phyloP scores from a whole-genome alignment of 1,140 invertebrate genomes.

The Cydia fagiglandana region DNA sequence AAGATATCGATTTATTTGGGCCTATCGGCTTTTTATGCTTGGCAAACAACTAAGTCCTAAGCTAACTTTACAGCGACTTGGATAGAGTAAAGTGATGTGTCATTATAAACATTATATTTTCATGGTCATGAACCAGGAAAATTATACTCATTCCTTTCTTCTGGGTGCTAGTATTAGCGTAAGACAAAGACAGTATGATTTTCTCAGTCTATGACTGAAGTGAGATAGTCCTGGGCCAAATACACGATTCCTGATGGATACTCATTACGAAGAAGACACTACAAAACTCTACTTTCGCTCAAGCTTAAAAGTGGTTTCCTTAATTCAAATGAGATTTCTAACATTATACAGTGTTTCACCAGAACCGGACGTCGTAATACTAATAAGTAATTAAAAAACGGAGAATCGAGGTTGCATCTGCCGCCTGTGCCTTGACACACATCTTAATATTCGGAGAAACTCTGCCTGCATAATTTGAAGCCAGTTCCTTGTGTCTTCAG shows the following conservation, averaged over 20 bases:
- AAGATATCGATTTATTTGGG: not conserved
- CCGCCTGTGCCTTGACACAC: slow-evolving; percentile 58
- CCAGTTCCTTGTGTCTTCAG: not conserved
- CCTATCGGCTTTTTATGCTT: not conserved
- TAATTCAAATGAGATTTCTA: slow-evolving; percentile 39
- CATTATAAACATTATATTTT: too few relatives aligned
- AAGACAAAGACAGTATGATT: too few relatives aligned
- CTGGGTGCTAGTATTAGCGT: too few relatives aligned
- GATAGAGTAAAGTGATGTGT: too few relatives aligned
- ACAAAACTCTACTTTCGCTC: not conserved
- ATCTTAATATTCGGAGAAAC: slow-evolving; percentile 67
- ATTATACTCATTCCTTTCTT: too few relatives aligned
- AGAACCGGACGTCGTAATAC: slow-evolving; percentile 48
- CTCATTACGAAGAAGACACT: not conserved
- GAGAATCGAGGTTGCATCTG: slow-evolving; percentile 62
- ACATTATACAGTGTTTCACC: slow-evolving; percentile 36
- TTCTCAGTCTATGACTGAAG: too few relatives aligned
- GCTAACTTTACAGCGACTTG: too few relatives aligned
- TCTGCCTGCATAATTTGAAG: slow-evolving; percentile 47
- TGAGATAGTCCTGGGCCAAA: too few relatives aligned
- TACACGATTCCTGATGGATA: not conserved
- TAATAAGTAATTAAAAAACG: slow-evolving; percentile 55
- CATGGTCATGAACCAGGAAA: too few relatives aligned
- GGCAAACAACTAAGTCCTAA: too few relatives aligned
- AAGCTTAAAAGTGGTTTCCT: slow-evolving; percentile 18